Base-by-base conservation (phyloP, 2,113 vertebrate genomes). In the Dascyllus trimaculatus region DNA sequence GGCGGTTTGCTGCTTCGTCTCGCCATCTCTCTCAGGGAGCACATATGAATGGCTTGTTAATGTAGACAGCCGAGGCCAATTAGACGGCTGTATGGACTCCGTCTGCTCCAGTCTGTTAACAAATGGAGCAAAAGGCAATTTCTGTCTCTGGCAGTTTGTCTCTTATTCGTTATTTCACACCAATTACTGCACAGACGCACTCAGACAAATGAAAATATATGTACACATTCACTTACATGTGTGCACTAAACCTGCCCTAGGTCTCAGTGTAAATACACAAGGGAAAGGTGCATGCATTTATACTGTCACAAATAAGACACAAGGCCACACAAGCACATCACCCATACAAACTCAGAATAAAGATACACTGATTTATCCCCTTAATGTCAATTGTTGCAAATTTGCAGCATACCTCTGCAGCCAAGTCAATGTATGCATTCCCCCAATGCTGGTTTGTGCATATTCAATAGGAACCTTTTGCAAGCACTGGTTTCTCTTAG, bases 11-110 rank as follows among this genome's bases (percentile, higher is more conserved):
- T 24, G n/a, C 4, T 78, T 17, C 54, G 68, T 79, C 52, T 76
- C 21, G 1, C 61, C 64, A 71, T 84, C 64, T 58, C 64, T 58
- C 4, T 21, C 75, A 64, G 64, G 73, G 22, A 68, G 56, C 35
- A 64, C 57, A 58, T 79, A 59, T 63, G 68, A 89, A 82, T 80
- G 57, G 58, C 54, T 70, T 21, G 17, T 72, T 71, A 57, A 65
- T n/a, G 24, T 4, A 43, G 40, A 52, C 61, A 48, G 54, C 57
- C 75, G 26, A 1, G 19, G 60, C 56, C 24, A 25, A 48, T 80
- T 67, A 70, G 48, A 56, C 69, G 53, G 43, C 61, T 26, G 19
- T 59, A 64, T 61, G 46, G n/a, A 40, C 21, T 58, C 49, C 38
- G n/a, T 53, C 56, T 71, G 56, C 64, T 78, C 32, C 62, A 68